A percentile compares a stretch with the other conserved stretches of the same genome.
phyloP scores from a whole-genome alignment of 2,113 vertebrate species.

The Melanerpes formicivorus region DNA sequence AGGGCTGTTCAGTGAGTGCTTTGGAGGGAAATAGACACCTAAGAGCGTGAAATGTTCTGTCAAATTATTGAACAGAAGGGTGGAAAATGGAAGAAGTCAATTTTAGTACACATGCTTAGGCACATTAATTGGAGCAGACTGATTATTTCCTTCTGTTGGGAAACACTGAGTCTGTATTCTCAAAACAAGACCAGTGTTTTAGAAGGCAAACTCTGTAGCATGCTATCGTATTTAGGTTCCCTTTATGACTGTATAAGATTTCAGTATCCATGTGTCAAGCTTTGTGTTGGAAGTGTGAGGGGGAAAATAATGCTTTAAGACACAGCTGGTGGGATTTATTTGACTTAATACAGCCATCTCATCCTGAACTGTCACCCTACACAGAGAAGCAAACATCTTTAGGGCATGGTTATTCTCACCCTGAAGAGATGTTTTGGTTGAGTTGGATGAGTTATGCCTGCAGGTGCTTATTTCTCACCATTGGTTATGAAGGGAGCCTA shows the following conservation, averaged over 20 bases:
- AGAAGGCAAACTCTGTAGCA: not conserved
- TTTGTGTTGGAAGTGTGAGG: accelerated
- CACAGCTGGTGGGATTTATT: not conserved
- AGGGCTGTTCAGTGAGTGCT: conserved; percentile 13
- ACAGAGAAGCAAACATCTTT: not conserved
- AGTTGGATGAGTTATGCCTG: not conserved
- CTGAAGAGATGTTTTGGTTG: not conserved
- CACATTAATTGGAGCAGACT: conserved; percentile 14
- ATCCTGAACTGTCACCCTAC: not conserved
- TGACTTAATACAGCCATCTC: not conserved
- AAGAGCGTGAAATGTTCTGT: conserved; percentile 8
- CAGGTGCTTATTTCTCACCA: not conserved
- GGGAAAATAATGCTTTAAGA: not conserved
- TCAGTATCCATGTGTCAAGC: accelerated
- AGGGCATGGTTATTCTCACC: not conserved
- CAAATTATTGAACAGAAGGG: not conserved
- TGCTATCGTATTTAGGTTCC: not conserved
- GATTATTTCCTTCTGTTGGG: not conserved
- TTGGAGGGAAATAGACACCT: not conserved
- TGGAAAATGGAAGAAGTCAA: not conserved
- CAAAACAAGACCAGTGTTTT: not conserved
- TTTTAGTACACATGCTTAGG: not conserved
- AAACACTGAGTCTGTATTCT: not conserved
- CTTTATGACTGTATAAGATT: not conserved
- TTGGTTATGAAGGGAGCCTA: not conserved